Evolutionary conservation across 2,797 vertebrate species (phyloP).

Genomic region (Molossus alvarezi): DNA sequence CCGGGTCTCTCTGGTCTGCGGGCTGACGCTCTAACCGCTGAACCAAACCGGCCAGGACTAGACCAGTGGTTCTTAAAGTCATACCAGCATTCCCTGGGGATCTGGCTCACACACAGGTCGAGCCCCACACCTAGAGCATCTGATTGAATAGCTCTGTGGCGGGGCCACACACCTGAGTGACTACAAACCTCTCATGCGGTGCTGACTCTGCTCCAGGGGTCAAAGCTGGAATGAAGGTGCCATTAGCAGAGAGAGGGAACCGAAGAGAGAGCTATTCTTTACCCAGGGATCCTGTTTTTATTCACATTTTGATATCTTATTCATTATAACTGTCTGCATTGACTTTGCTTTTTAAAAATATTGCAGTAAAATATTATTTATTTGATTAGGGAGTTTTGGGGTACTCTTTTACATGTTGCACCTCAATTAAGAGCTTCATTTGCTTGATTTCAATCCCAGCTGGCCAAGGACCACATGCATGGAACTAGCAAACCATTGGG

Average conservation of each 20-base stretch:
- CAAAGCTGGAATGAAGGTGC: not conserved
- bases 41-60: not conserved
- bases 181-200: not conserved
- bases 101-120: not conserved
- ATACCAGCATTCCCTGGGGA: no score
- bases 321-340: not conserved
- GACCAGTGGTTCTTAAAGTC: not conserved
- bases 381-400: not conserved
- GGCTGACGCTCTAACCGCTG: no score
- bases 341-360: not conserved
- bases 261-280: not conserved
- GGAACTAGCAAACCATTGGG: not conserved
- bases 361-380: not conserved
- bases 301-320: constrained; percentile 19
- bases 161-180: not conserved
- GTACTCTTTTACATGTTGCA: not conserved
- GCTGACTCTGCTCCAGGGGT: not conserved
- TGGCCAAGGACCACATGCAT: not conserved
- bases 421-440: not conserved
- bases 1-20: no score
- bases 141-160: not conserved
- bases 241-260: not conserved
- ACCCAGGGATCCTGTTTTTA: not conserved
- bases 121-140: not conserved
- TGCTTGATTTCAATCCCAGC: not conserved